Evolutionary conservation across 1,140 invertebrate species (phyloP), one percentile per base, ranked within the genome.

Genomic region (Portunus trituberculatus): DNA sequence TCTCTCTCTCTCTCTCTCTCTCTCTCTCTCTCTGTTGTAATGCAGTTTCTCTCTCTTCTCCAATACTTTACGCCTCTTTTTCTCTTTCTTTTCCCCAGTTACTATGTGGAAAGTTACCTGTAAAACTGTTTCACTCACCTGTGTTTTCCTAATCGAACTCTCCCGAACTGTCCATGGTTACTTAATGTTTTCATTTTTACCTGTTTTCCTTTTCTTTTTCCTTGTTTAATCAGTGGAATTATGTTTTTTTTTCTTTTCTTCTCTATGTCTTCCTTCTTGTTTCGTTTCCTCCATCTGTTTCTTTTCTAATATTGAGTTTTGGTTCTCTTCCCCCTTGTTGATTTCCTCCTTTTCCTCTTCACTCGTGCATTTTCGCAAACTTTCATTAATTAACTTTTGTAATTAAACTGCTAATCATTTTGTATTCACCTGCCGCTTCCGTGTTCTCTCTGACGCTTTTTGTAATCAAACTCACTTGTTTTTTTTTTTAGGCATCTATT

Each of bases 1-100:
- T 83, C 91, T 92, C 39, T 32, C 39, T 83, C 91, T 83, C 67
- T 32, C 39, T 83, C 91, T 92, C 67, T 45, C 29, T 83, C 90
- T 92, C 86, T 32, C 39, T 46, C 87, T 89, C 87, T 89, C 39
- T 46, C 87, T 88, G 52, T 59, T 59, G 39, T 59, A 59, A 59
- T 59, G 16, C 16, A 59, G 52, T 59, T 59, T 59, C 8, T n/a
- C 20, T 20, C n/a, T 76, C 67, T n/a, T 76, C n/a, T n/a, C 20
- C 67, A n/a, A 76, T 76, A 76, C 20, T 76, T 76, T 76, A 20
- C 67, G 7, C 20, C n/a, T 7, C 8, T n/a, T n/a, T 59, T 76
- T n/a, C n/a, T 76, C 20, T 12, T 76, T n/a, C 20, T 76, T 76
- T 25, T n/a, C 25, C 67, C 0, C 67, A 7, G 4, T 76, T n/a